Evolutionary conservation across 1,140 invertebrate genomes (phyloP).

Genomic region (Drosophila pectinifera): DNA sequence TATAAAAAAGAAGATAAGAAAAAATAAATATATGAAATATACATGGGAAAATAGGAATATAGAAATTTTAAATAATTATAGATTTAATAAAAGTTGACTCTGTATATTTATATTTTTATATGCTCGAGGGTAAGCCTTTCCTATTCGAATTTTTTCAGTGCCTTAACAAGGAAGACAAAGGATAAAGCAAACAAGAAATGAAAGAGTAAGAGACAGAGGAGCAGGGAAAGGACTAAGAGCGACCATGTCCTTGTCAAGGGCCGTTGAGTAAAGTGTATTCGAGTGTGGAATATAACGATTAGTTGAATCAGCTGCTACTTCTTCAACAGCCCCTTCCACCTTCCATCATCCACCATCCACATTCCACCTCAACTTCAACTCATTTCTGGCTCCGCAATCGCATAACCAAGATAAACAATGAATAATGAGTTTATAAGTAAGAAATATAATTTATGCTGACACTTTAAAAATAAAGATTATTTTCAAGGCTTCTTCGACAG

Average conservation of each 20-base stretch:
- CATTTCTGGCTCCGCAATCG: background rate
- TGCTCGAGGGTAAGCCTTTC: background rate
- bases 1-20: too few species aligned
- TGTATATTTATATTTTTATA: too few species aligned
- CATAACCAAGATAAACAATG: background rate
- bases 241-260: constrained; percentile 48
- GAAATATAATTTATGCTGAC: too few species aligned
- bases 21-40: background rate
- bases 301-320: constrained; percentile 47
- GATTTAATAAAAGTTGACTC: too few species aligned
- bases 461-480: too few species aligned
- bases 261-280: constrained; percentile 60
- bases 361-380: background rate
- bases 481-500: too few species aligned
- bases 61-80: too few species aligned
- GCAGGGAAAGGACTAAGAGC: constrained; percentile 20
- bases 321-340: background rate
- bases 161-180: constrained; percentile 3
- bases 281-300: constrained; percentile 61
- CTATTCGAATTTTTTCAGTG: constrained; percentile 6
- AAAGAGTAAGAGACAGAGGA: background rate
- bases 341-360: too few species aligned
- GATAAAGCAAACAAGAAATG: constrained; percentile 14
- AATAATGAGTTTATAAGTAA: background rate
- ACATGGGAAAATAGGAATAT: background rate